Evolutionary conservation across 1,140 invertebrate genomes (phyloP), one percentile per base, ranked within the genome.

Genomic region (Tachypleus tridentatus): DNA sequence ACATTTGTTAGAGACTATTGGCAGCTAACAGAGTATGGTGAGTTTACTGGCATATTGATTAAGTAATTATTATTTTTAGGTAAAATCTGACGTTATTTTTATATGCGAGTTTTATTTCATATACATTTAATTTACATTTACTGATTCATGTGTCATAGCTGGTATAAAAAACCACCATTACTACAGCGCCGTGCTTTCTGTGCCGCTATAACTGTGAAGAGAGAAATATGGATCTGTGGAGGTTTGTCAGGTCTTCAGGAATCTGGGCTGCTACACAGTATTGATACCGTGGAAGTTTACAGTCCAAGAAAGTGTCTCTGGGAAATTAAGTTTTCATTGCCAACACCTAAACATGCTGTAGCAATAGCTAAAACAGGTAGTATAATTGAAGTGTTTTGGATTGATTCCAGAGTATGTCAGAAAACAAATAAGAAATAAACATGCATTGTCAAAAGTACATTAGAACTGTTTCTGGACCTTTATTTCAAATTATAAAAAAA

Each of bases 151-250:
- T 61, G 7, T 61, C 61, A 47, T 57, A 65, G 64, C 11, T 65
- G 60, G 60, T 62, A 51, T 11, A 60, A 60, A 29, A 61, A 65
- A 49, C 10, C 50, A 8, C 59, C 56, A 4, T 57, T 65, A 10
- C 65, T 61, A 8, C 61, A 63, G n/a, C 11, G 51, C 51, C 57
- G 65, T 9, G 65, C 65, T 50, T 66, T 49, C 8, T 6, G 51
- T 56, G 52, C 57, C 11, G 56, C 61, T 52, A 61, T 53, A 3
- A 66, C 51, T 50, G 10, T 66, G 47, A 66, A 63, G 9, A 29
- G 61, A 29, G 65, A 66, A 60, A 60, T 66, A 4, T 66, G 65
- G 65, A 3, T 66, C 4, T 66, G 65, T 66, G 65, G 65, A n/a
- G 61, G 62, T 4, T 62, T 60, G 48, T 61, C 62, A 10, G 3